Conservation (phyloP, 2,113 vertebrate genomes). For the Salvator merianae region DNA sequence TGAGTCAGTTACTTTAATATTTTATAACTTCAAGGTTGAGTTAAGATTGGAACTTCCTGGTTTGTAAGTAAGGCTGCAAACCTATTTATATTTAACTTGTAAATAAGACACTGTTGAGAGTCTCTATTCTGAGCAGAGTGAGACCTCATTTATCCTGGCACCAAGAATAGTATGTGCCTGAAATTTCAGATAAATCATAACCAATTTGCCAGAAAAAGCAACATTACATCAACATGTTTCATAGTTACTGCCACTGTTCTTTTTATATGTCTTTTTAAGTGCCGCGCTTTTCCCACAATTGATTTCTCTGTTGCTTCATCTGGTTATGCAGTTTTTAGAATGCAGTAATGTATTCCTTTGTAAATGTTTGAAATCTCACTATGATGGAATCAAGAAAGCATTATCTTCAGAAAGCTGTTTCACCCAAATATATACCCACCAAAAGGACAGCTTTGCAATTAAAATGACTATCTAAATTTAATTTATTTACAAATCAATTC, state of each 20-base stretch:
- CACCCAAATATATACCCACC: neutral
- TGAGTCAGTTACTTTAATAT: neutral
- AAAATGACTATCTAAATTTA: conserved; percentile 20
- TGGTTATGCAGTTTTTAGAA: neutral
- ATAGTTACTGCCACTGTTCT: neutral
- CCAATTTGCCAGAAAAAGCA: neutral
- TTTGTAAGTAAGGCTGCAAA: neutral
- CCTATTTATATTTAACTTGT: neutral
- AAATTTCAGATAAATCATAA: neutral
- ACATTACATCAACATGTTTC: neutral
- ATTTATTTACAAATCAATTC: conserved; percentile 6
- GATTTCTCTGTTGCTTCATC: neutral
- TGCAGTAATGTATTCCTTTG: neutral
- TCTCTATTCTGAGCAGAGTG: neutral
- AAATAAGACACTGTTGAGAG: neutral
- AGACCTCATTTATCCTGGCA: too few relatives aligned
- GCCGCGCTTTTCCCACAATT: neutral
- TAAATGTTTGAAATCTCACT: neutral
- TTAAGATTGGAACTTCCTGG: neutral
- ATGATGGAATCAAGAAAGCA: neutral
- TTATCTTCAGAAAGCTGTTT: neutral
- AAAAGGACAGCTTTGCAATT: conserved; percentile 3
- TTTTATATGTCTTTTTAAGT: neutral
- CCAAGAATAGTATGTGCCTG: too few relatives aligned
- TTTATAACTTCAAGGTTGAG: neutral